Percentiles rank a stretch among this genome's conserved stretches.
Conservation (phyloP, 1,140 invertebrate genomes). For the Leptinotarsa defecta region DNA sequence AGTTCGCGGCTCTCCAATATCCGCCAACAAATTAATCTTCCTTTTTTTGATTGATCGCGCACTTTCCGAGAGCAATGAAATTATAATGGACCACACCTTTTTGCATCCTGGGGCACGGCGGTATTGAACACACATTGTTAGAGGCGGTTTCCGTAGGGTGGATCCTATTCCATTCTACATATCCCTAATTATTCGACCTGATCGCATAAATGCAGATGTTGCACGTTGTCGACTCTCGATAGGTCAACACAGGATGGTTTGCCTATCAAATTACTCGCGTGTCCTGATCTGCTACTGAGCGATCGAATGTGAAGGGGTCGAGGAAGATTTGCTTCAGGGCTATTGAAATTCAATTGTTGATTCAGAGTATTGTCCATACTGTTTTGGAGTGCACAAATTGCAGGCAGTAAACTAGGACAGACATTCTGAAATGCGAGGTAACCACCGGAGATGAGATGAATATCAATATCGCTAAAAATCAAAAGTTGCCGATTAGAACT, state of each 20-base stretch:
- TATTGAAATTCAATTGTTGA: no score
- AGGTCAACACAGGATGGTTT: constrained; percentile 9
- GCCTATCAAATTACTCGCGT: constrained; percentile 6
- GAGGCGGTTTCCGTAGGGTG: constrained; percentile 9
- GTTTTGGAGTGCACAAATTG: no score
- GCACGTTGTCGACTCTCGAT: neutral
- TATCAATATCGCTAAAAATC: no score
- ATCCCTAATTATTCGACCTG: constrained; percentile 5
- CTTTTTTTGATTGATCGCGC: neutral
- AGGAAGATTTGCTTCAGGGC: no score
- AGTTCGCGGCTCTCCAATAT: neutral
- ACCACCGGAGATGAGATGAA: no score
- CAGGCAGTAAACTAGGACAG: no score
- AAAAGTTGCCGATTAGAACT: no score
- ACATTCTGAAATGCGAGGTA: no score
- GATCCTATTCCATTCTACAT: neutral
- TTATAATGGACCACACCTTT: constrained; percentile 18
- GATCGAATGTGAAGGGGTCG: no score
- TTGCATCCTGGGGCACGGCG: constrained; percentile 11
- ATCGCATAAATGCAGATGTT: constrained; percentile 9
- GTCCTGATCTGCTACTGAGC: no score
- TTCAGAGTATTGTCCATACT: no score
- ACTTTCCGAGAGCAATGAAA: constrained; percentile 12
- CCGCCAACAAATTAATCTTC: neutral
- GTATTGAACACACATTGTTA: constrained; percentile 6